phyloP scores from a whole-genome alignment of 2,888 invertebrate species.

The Lymantria monacha region DNA sequence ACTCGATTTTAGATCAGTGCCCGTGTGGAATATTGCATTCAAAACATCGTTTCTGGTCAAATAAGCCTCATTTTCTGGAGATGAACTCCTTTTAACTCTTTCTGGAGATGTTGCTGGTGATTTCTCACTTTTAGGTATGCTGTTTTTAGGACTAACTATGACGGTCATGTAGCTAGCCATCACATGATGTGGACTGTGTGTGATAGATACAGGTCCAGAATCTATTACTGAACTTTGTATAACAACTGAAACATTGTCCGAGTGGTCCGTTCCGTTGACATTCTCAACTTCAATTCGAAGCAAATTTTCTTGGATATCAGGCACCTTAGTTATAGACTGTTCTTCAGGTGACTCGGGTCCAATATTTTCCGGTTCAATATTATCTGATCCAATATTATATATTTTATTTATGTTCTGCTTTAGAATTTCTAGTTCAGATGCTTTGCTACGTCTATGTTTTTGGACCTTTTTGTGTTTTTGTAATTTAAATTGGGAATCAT shows the following conservation, averaged over 20 bases:
- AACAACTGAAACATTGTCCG: constrained; percentile 39
- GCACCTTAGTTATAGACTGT: neutral
- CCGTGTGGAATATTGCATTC: constrained; percentile 48
- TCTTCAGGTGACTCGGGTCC: constrained; percentile 1
- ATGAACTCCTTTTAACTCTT: constrained; percentile 12
- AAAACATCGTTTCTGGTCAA: constrained; percentile 46
- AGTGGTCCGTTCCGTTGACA: constrained; percentile 34
- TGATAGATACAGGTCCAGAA: constrained; percentile 16
- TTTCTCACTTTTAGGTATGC: neutral
- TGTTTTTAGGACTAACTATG: constrained; percentile 50
- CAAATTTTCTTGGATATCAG: constrained; percentile 31
- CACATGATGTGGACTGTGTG: constrained; percentile 21
- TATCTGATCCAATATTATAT: constrained; percentile 30
- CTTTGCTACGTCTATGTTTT: constrained; percentile 22
- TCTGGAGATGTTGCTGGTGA: neutral
- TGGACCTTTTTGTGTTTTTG: neutral
- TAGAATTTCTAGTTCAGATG: constrained; percentile 46
- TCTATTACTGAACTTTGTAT: constrained; percentile 49
- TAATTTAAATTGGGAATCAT: neutral
- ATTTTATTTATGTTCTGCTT: constrained; percentile 50
- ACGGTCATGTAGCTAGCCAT: constrained; percentile 49
- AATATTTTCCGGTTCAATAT: constrained; percentile 1
- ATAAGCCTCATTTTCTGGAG: constrained; percentile 34
- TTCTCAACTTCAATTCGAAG: constrained; percentile 53
- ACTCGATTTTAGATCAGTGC: constrained; percentile 38